Percentiles rank a stretch among this genome's conserved stretches.
Conservation (phyloP, 92 coral and sea anemone genomes). For the Umimayanthus kanabou region DNA sequence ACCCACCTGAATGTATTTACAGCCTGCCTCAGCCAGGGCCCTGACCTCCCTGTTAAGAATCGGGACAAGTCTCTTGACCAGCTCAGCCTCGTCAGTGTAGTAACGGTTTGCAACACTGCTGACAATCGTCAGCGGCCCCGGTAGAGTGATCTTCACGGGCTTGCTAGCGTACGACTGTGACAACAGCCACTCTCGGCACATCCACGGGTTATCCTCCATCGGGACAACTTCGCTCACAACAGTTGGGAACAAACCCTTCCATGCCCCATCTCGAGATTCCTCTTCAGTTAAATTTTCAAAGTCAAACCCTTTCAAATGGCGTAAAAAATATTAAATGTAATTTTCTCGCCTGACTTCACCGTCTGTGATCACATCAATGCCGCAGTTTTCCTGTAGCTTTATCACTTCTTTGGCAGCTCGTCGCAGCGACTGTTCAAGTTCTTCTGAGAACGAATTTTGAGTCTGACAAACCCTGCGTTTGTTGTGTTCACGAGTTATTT, state of each 20-base stretch:
- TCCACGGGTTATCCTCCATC: constrained; percentile 61
- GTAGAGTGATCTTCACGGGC: constrained; percentile 83
- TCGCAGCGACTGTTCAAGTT: constrained; percentile 46
- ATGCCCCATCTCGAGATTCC: constrained; percentile 66
- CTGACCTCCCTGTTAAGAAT: constrained; percentile 72
- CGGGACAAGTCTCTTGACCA: constrained; percentile 53
- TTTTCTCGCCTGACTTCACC: constrained; percentile 86
- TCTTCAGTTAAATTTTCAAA: constrained; percentile 57
- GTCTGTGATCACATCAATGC: constrained; percentile 86
- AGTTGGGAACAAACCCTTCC: constrained; percentile 60
- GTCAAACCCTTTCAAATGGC: constrained; percentile 79
- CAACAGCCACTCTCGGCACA: constrained; percentile 73
- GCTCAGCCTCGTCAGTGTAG: constrained; percentile 57
- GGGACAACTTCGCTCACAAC: constrained; percentile 59
- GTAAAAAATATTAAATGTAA: constrained; percentile 78
- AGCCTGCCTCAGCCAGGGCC: constrained; percentile 75
- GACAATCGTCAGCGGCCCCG: constrained; percentile 87
- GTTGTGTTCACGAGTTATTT: constrained; percentile 42
- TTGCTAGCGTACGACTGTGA: constrained; percentile 56
- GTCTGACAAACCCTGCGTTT: not conserved
- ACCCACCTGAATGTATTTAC: constrained; percentile 84
- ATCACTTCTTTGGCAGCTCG: constrained; percentile 69
- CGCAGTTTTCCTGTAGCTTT: constrained; percentile 56
- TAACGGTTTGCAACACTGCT: constrained; percentile 64
- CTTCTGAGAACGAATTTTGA: not conserved